Conservation (phyloP, 2,797 vertebrate species). For the Neosilurus mollespiculum region DNA sequence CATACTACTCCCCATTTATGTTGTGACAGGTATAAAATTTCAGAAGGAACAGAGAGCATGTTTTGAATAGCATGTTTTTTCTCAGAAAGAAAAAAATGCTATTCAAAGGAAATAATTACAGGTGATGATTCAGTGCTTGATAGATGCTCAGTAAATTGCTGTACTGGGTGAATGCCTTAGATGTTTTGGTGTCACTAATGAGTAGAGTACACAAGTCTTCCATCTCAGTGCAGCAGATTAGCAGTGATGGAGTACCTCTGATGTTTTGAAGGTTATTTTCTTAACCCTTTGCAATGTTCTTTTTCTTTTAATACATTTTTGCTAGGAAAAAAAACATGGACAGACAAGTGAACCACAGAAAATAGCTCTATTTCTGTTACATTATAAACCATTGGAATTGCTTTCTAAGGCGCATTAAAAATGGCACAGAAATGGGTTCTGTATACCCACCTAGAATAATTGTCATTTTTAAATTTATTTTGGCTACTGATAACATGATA, state of each 20-base stretch:
- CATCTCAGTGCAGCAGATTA: conserved; percentile 12
- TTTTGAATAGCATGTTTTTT: neutral
- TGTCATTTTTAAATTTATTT: conserved; percentile 49
- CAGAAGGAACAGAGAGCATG: neutral
- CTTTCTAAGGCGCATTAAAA: conserved; percentile 12
- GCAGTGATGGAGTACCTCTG: conserved; percentile 9
- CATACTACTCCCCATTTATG: neutral
- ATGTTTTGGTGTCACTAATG: conserved; percentile 53
- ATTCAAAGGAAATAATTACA: conserved; percentile 34
- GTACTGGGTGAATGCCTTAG: conserved; percentile 34
- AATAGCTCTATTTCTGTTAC: conserved; percentile 5
- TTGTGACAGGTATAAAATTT: neutral
- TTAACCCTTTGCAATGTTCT: neutral
- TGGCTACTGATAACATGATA: conserved; percentile 40
- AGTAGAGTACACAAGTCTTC: conserved; percentile 35
- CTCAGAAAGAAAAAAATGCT: neutral
- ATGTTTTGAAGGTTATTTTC: neutral
- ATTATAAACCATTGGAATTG: neutral
- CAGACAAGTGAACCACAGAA: conserved; percentile 15
- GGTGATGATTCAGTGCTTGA: conserved; percentile 42
- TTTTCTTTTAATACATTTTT: conserved; percentile 11
- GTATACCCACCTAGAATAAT: conserved; percentile 43
- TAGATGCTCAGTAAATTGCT: conserved; percentile 28
- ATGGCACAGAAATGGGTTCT: conserved; percentile 32
- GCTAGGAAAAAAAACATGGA: neutral